Evolutionary conservation across 2,888 invertebrate species (phyloP).

Genomic region (Ferdinandea cuprea): DNA sequence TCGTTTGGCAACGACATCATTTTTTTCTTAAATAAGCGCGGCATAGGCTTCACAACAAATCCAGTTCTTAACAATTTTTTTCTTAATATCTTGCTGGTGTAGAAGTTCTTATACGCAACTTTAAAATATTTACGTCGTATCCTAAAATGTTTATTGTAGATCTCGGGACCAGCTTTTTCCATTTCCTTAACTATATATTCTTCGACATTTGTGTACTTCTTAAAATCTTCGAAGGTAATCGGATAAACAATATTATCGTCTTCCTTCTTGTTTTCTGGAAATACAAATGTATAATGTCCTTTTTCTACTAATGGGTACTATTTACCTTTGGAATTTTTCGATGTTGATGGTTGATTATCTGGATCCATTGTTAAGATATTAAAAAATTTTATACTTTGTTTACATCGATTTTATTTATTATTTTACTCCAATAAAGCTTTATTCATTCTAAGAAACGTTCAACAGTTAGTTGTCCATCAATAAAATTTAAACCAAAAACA

Average conservation of each 20-base stretch:
- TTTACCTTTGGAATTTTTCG: constrained; percentile 3
- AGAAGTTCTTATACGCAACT: constrained; percentile 43
- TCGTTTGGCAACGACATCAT: constrained; percentile 20
- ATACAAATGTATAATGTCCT: no score
- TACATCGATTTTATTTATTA: neutral
- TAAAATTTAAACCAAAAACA: no score
- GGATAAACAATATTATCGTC: constrained; percentile 15
- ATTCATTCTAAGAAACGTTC: no score
- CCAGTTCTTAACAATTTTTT: constrained; percentile 23
- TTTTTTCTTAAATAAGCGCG: constrained; percentile 34
- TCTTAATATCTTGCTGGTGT: constrained; percentile 6
- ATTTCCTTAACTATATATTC: constrained; percentile 39
- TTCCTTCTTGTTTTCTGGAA: neutral
- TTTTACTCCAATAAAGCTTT: no score
- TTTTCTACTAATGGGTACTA: no score
- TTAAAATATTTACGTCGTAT: constrained; percentile 26
- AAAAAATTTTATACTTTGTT: neutral
- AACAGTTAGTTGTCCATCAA: no score
- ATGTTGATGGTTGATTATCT: constrained; percentile 29
- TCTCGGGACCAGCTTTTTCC: constrained; percentile 36
- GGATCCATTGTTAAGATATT: constrained; percentile 21
- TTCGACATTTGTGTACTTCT: constrained; percentile 41
- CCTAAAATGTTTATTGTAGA: constrained; percentile 21
- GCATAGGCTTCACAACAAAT: constrained; percentile 49
- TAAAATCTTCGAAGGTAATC: constrained; percentile 49